These are phyloP conservation scores for Tinea pellionella DNA, from an alignment of 2,888 invertebrate genomes.

Conservation along the genomic window DNA sequence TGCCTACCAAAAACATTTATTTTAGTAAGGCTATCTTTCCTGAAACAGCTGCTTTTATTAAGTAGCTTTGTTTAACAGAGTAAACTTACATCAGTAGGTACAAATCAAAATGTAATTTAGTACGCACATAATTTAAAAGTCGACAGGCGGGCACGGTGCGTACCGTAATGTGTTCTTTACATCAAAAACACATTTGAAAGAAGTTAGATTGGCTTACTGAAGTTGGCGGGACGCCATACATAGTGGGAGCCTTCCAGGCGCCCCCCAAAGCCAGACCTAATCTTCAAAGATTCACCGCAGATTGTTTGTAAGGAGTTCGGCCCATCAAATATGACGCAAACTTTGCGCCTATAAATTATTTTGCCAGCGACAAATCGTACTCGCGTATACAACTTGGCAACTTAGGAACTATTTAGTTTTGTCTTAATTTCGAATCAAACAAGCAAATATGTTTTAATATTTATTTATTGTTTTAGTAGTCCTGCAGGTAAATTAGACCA, in stretches of 20 bases:
- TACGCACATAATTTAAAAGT: conserved; percentile 47
- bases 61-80: not conserved
- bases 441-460: too few species aligned
- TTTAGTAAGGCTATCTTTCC: not conserved
- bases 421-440: too few species aligned
- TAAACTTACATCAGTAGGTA: conserved; percentile 16
- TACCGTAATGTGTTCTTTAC: conserved; percentile 64
- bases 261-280: conserved; percentile 53
- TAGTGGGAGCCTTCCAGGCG: conserved; percentile 56
- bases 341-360: conserved; percentile 51
- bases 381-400: not conserved
- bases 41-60: not conserved
- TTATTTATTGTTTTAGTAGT: too few species aligned
- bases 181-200: conserved; percentile 70
- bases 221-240: conserved; percentile 62
- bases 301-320: conserved; percentile 60
- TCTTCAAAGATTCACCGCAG: conserved; percentile 59
- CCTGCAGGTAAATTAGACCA: too few species aligned
- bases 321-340: conserved; percentile 56
- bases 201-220: conserved; percentile 68
- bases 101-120: conserved; percentile 64
- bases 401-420: not conserved
- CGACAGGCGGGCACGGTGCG: conserved; percentile 49
- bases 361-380: conserved; percentile 18
- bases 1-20: not conserved